Evolutionary conservation across 2,888 invertebrate genomes (phyloP).

Genomic region (Tuta absoluta): DNA sequence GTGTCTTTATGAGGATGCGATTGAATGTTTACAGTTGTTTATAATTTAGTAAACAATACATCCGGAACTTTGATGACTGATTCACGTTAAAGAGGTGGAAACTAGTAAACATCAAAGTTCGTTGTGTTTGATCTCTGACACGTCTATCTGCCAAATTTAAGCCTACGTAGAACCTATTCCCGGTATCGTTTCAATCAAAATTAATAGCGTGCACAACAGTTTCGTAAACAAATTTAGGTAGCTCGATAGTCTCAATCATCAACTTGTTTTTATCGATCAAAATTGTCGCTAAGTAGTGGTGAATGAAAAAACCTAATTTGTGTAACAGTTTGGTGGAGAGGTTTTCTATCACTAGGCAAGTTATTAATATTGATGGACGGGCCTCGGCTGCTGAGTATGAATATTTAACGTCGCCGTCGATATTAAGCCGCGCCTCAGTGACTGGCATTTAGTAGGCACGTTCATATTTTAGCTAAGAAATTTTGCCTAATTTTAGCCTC

Average conservation of each 20-base stretch:
- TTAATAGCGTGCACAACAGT: background rate
- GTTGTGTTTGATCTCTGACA: constrained; percentile 12
- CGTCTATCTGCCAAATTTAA: background rate
- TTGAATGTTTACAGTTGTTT: background rate
- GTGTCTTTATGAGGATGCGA: background rate
- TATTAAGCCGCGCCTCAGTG: constrained; percentile 48
- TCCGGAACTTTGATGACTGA: constrained; percentile 18
- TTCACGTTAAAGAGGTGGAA: constrained; percentile 10
- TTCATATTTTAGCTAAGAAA: constrained; percentile 11
- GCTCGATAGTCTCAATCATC: background rate
- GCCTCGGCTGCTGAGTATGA: constrained; percentile 58
- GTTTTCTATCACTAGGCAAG: constrained; percentile 57
- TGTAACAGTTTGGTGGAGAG: constrained; percentile 48
- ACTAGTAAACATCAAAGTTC: constrained; percentile 21
- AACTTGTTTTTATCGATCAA: background rate
- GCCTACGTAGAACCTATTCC: background rate
- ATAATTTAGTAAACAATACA: constrained; percentile 17
- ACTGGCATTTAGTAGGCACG: constrained; percentile 48
- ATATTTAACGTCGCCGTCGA: constrained; percentile 61
- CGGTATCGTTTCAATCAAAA: background rate
- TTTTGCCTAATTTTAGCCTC: constrained; percentile 10
- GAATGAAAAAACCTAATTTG: constrained; percentile 36
- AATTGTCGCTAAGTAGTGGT: constrained; percentile 23
- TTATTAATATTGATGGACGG: constrained; percentile 67
- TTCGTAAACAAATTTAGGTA: background rate